Evolutionary conservation across 1,140 invertebrate species (phyloP).

Genomic region (Philopotamus ludificatus): DNA sequence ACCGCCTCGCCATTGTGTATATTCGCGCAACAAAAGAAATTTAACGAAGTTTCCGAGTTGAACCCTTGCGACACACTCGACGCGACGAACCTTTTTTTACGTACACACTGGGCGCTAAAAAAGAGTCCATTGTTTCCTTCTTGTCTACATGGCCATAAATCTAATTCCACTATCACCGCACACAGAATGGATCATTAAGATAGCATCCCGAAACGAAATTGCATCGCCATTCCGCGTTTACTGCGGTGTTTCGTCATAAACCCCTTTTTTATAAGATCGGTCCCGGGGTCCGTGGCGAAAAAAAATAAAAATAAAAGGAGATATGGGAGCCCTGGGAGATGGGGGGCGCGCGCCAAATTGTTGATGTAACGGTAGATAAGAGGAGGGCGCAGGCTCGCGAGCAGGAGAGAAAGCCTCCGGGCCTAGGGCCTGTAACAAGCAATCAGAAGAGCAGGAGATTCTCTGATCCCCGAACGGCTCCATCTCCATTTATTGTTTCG

Average conservation of each 20-base stretch:
- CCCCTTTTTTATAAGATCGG: slow-evolving; percentile 25
- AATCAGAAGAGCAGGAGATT: slow-evolving; percentile 17
- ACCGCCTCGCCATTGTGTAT: too few relatives aligned
- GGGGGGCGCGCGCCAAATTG: slow-evolving; percentile 34
- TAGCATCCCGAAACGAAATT: slow-evolving; percentile 34
- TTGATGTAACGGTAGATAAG: slow-evolving; percentile 33
- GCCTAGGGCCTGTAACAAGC: slow-evolving; percentile 16
- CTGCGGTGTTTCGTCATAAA: slow-evolving; percentile 24
- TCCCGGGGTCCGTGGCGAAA: slow-evolving; percentile 11
- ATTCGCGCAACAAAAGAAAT: too few relatives aligned
- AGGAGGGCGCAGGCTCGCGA: slow-evolving; percentile 20
- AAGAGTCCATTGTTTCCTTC: slow-evolving; percentile 24
- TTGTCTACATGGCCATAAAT: slow-evolving; percentile 30
- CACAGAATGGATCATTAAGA: slow-evolving; percentile 36
- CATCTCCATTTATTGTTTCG: slow-evolving; percentile 30
- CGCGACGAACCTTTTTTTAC: not conserved
- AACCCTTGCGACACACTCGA: not conserved
- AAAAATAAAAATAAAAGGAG: slow-evolving; percentile 38
- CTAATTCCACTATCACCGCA: slow-evolving; percentile 35
- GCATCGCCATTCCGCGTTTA: slow-evolving; percentile 14
- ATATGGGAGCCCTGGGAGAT: slow-evolving; percentile 39
- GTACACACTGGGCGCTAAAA: slow-evolving; percentile 11
- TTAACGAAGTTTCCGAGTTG: too few relatives aligned
- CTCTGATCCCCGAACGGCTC: slow-evolving; percentile 15
- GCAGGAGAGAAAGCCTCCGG: slow-evolving; percentile 3